Base-by-base conservation (phyloP, 2,888 invertebrate species). In the Plemyria rubiginata region DNA sequence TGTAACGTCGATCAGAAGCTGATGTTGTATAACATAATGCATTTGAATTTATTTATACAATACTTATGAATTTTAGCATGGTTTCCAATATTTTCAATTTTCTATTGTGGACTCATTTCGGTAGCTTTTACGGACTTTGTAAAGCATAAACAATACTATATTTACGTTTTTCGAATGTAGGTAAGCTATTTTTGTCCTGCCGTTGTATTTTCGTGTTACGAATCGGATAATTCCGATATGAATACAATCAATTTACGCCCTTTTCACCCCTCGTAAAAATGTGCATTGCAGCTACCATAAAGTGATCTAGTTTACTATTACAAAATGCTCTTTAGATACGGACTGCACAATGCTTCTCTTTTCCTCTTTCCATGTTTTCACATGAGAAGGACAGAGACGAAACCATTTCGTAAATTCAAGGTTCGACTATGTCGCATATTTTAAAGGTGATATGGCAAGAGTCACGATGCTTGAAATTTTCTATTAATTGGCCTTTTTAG, bases 401-500 rank as follows among this genome's bases (percentile, higher is more conserved):
- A 70, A 58, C 66, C 75, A 79, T 72, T 76, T 76, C 62, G 71
- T 70, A 62, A 74, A 67, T 59, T 67, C 74, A 68, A 73, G 70
- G 67, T 72, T 73, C 62, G 62, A 70, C 70, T 72, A 71, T 70
- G 76, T 79, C 80, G 73, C 80, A 83, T 90, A 89, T 81, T 84
- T 87, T 82, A 83, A 78, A 78, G 70, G 76, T 72, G 72, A 75
- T 82, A 89, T 76, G 85, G 80, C 81, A 80, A 79, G 75, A 85
- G 86, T 88, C 88, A 84, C 70, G 73, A 73, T 67, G 70, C 67
- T 86, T 86, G 89, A 88, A 84, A 82, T 86, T 84, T 78, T 85
- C 86, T 88, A 90, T 90, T 89, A 88, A 89, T 88, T 88, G 83
- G 60, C 75, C 60, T 82, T 81, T 88, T 90, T 87, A 90, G 81